Base-by-base conservation (phyloP, 2,888 invertebrate species). In the Amphimallon solstitiale region DNA sequence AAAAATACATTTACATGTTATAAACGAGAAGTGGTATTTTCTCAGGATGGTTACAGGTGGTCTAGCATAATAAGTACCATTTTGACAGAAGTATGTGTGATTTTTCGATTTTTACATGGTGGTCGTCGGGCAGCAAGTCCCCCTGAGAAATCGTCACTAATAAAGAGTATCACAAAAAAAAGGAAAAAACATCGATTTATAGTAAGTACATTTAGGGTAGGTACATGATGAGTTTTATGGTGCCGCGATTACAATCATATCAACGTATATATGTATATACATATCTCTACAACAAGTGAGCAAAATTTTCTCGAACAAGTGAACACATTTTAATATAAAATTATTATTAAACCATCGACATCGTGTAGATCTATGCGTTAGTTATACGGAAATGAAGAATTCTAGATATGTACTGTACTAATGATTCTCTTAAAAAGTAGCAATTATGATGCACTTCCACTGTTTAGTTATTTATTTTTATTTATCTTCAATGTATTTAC, bases 101-200 rank as follows among this genome's bases (percentile, higher is more conserved):
- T n/a, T n/a, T n/a, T n/a, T n/a, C n/a, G n/a, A n/a, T n/a, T n/a
- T n/a, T n/a, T n/a, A n/a, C n/a, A n/a, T n/a, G n/a, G n/a, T n/a
- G n/a, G n/a, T n/a, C n/a, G n/a, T n/a, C n/a, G n/a, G n/a, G n/a
- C n/a, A n/a, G n/a, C n/a, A n/a, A n/a, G n/a, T n/a, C n/a, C n/a
- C n/a, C n/a, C n/a, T n/a, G n/a, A n/a, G n/a, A n/a, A n/a, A n/a
- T n/a, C n/a, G n/a, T n/a, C n/a, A n/a, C n/a, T n/a, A n/a, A 17
- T 51, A 51, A 35, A 51, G n/a, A 29, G 48, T 51, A 51, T 51
- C 51, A 51, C 51, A 51, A 51, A 51, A 51, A 51, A 51, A n/a
- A 48, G 12, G 23, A 48, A 48, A 23, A 29, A 29, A 29, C 29
- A 29, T 29, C 9, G 29, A 29, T 3, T 29, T 29, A 29, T 29